phyloP scores from a whole-genome alignment of 2,113 vertebrate genomes.

The Ivindomyrus marchei region DNA sequence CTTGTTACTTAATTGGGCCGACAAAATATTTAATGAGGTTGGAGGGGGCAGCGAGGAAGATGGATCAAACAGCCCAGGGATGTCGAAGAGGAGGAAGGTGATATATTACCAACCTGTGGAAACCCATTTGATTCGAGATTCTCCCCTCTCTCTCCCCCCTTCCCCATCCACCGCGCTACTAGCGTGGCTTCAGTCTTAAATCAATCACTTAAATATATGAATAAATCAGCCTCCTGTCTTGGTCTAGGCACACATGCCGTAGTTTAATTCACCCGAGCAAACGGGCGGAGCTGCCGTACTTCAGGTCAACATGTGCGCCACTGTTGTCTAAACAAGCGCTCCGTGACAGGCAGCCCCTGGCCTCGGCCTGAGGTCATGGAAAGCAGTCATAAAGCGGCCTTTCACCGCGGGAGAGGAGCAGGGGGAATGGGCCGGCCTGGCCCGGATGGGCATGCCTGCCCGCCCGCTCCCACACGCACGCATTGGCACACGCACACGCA shows the following conservation, averaged over 20 bases:
- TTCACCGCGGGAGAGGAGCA: constrained; percentile 54
- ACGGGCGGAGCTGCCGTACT: constrained; percentile 54
- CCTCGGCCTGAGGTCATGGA: constrained; percentile 62
- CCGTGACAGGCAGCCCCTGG: constrained; percentile 45
- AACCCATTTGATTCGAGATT: constrained; percentile 32
- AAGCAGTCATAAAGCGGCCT: constrained; percentile 62
- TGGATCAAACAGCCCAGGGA: constrained; percentile 45
- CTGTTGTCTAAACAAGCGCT: constrained; percentile 69
- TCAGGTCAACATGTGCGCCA: constrained; percentile 66
- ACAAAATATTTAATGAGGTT: constrained; percentile 42
- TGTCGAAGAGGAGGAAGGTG: constrained; percentile 30
- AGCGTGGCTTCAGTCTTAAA: constrained; percentile 50
- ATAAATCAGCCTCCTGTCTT: constrained; percentile 59
- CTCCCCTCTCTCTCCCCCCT: constrained; percentile 17
- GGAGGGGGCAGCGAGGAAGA: constrained; percentile 35
- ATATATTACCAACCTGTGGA: constrained; percentile 47
- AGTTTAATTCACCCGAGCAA: constrained; percentile 62
- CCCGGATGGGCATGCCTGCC: constrained; percentile 17
- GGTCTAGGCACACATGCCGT: constrained; percentile 61
- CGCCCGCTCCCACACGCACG: not conserved
- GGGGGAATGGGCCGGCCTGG: constrained; percentile 32
- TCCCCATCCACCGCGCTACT: constrained; percentile 32
- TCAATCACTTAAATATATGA: constrained; percentile 64
- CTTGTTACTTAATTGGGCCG: constrained; percentile 27
- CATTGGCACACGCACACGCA: constrained; percentile 21